Evolutionary conservation across 2,797 vertebrate genomes (phyloP), one percentile per base, ranked within the genome.

Genomic region (Champsocephalus esox): DNA sequence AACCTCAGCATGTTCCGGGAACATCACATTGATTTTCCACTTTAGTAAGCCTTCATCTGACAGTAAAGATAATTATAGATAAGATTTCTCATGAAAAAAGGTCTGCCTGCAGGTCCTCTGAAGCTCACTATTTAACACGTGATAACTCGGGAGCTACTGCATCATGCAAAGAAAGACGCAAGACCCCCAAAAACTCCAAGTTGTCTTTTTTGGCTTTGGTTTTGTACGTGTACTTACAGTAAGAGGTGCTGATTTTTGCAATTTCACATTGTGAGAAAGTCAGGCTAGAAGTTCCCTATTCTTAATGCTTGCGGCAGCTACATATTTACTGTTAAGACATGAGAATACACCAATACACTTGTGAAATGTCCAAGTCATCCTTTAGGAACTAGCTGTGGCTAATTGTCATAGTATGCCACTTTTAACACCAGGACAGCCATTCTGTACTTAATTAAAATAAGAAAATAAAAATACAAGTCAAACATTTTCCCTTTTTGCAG

Each of bases 341-440:
- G 28, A 38, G 44, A 38, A 38, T 61, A 38, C 17, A 51, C 70
- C 14, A 80, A 9, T 60, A 21, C 41, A 62, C 50, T 54, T 46
- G 8, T 71, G 32, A 60, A 71, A 83, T 66, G 21, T 64, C 11
- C 10, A 49, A 34, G 5, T 38, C 43, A 28, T 50, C 44, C 41
- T 63, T 66, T 64, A 60, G 75, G 67, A 66, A 46, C 13, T 14
- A 62, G 5, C 38, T 14, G 13, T 46, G 56, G 43, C 52, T 74
- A 21, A 52, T 71, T 75, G 49, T 81, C 49, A 73, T 80, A 65
- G 70, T 46, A 66, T 75, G 79, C n/a, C 63, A 55, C 50, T 73
- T 72, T 76, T 70, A 65, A 87, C 91, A 88, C 59, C 77, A 60
- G 85, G 76, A 73, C 82, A 87, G 51, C 52, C 48, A 62, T 72